Conservation (phyloP, 2,113 vertebrate genomes). For the Macrotus californicus region DNA sequence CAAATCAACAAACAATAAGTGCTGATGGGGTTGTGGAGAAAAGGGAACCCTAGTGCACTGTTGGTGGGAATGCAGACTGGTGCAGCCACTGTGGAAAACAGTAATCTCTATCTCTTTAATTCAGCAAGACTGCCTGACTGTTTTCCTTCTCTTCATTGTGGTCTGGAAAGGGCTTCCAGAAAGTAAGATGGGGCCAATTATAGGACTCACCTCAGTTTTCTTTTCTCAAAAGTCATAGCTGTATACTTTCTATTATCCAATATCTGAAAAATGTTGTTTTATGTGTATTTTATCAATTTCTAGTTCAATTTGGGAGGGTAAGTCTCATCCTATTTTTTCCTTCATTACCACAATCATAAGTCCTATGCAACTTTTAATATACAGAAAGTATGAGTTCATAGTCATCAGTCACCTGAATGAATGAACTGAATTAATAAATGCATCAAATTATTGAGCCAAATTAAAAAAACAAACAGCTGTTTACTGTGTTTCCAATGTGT, state of each 20-base stretch:
- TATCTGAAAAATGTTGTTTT: background rate
- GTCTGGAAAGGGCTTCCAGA: background rate
- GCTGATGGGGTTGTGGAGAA: no score
- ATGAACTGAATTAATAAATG: background rate
- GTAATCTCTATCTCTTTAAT: background rate
- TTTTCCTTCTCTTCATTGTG: background rate
- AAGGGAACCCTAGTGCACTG: no score
- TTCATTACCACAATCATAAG: background rate
- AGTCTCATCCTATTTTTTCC: background rate
- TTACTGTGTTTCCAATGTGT: no score
- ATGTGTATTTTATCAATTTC: background rate
- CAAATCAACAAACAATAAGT: no score
- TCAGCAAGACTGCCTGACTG: background rate
- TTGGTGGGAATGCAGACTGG: no score
- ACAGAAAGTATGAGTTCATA: background rate
- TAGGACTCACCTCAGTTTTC: background rate
- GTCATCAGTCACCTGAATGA: background rate
- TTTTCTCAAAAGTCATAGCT: background rate
- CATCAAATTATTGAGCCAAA: background rate
- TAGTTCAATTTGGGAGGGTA: background rate
- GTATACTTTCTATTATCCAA: background rate
- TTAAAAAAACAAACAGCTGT: background rate
- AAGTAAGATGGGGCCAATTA: background rate
- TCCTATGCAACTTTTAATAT: background rate
- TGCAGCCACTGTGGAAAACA: no score